These are phyloP conservation scores for Crotalus tigris DNA, from an alignment of 2,113 vertebrate genomes.

Conservation along the genomic window DNA sequence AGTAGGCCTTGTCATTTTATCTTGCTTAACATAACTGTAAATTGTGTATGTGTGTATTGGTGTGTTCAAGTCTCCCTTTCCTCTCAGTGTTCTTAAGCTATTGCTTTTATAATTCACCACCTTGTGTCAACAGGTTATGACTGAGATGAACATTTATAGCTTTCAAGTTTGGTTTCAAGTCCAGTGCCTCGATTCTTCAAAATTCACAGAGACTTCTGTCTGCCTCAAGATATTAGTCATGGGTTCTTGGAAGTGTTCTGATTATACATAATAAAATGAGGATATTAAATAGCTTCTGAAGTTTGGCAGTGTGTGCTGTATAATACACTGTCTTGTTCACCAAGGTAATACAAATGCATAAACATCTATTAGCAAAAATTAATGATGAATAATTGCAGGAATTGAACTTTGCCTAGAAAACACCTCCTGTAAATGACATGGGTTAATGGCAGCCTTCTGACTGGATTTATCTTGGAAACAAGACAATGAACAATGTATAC, in stretches of 20 bases:
- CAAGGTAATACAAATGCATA: slow-evolving; percentile 44
- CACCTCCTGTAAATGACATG: slow-evolving; percentile 45
- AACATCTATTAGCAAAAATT: slow-evolving; percentile 53
- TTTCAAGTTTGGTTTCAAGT: slow-evolving; percentile 33
- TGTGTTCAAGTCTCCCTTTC: slow-evolving; percentile 41
- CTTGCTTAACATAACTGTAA: slow-evolving; percentile 21
- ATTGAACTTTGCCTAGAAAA: slow-evolving; percentile 52
- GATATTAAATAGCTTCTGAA: slow-evolving; percentile 37
- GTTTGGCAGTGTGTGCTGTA: slow-evolving; percentile 38
- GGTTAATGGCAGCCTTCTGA: slow-evolving; percentile 38
- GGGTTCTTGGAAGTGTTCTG: slow-evolving; percentile 43
- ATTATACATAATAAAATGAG: slow-evolving; percentile 50
- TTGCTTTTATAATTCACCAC: slow-evolving; percentile 49
- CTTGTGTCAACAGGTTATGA: slow-evolving; percentile 40
- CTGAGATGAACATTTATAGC: slow-evolving; percentile 41
- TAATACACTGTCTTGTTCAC: slow-evolving; percentile 55
- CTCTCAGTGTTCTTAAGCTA: slow-evolving; percentile 38
- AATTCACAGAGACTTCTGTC: slow-evolving; percentile 42
- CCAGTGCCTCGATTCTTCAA: slow-evolving; percentile 37
- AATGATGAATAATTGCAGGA: slow-evolving; percentile 51
- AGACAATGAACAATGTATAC: slow-evolving; percentile 31
- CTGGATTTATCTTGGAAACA: slow-evolving; percentile 41
- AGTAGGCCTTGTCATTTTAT: slow-evolving; percentile 44
- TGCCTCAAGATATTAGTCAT: slow-evolving; percentile 53
- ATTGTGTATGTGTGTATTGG: slow-evolving; percentile 23